Percentiles rank a stretch among this genome's conserved stretches.
phyloP scores from a whole-genome alignment of 2,113 vertebrate genomes.

The Ammodytes marinus region DNA sequence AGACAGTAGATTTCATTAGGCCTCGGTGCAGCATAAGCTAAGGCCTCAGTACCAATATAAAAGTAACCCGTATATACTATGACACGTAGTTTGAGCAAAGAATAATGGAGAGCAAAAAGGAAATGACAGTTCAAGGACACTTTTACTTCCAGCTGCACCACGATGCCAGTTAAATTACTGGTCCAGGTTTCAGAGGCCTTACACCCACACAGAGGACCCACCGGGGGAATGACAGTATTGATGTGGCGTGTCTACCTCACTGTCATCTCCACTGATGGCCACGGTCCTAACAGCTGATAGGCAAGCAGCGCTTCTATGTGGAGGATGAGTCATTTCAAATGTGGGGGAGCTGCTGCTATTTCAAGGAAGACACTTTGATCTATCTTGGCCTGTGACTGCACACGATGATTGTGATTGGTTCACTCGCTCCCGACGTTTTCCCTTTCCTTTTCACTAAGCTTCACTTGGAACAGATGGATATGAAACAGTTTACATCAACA shows the following conservation, averaged over 20 bases:
- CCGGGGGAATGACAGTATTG: slow-evolving; percentile 62
- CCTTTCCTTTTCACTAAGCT: slow-evolving; percentile 28
- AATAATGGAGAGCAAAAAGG: slow-evolving; percentile 51
- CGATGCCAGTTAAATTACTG: slow-evolving; percentile 58
- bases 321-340: slow-evolving; percentile 68
- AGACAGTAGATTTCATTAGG: slow-evolving; percentile 47
- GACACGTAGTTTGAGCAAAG: slow-evolving; percentile 37
- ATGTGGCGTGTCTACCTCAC: slow-evolving; percentile 67
- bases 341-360: slow-evolving; percentile 63
- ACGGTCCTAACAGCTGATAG: slow-evolving; percentile 67
- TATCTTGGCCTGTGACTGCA: slow-evolving; percentile 41
- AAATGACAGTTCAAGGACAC: slow-evolving; percentile 72
- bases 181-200: slow-evolving; percentile 61
- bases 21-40: slow-evolving; percentile 26
- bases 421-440: slow-evolving; percentile 25
- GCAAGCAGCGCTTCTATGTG: slow-evolving; percentile 50
- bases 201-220: slow-evolving; percentile 57
- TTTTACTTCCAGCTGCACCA: slow-evolving; percentile 51
- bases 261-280: slow-evolving; percentile 70
- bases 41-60: slow-evolving; percentile 30
- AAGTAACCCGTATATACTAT: slow-evolving; percentile 19
- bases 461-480: slow-evolving; percentile 27
- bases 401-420: slow-evolving; percentile 52
- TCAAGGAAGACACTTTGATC: slow-evolving; percentile 51
- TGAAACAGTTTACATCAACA: slow-evolving; percentile 35